Evolutionary conservation across 2,113 vertebrate species (phyloP).

Genomic region (Trachemys scripta): DNA sequence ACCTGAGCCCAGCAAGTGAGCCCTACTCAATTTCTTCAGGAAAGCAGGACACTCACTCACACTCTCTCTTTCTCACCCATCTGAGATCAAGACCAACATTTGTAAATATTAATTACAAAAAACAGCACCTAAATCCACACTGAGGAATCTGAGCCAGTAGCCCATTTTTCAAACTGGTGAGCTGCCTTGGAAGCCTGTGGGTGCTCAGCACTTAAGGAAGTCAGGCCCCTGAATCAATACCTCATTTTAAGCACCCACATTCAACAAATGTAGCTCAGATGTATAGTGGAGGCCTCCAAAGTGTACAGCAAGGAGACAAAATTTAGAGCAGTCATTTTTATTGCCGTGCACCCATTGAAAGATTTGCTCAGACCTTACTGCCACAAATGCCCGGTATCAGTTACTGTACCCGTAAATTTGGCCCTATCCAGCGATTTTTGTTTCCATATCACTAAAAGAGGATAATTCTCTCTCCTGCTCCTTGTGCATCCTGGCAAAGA

Average conservation of each 20-base stretch:
- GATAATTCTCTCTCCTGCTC: not conserved
- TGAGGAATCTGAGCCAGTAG: not conserved
- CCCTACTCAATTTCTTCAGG: not conserved
- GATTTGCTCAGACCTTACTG: constrained; percentile 19
- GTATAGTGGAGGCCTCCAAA: not conserved
- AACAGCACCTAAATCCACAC: not conserved
- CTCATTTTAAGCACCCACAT: not conserved
- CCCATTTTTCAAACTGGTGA: not conserved
- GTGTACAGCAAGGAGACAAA: not conserved
- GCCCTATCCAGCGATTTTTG: not conserved
- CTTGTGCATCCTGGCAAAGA: not conserved
- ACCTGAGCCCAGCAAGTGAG: not conserved
- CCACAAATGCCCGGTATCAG: not conserved
- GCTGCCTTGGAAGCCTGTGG: not conserved
- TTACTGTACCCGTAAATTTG: constrained; percentile 21
- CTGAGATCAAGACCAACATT: not conserved
- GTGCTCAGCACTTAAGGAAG: not conserved
- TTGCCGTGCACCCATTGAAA: not conserved
- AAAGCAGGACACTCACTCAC: not conserved
- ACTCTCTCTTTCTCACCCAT: not conserved
- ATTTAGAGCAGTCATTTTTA: not conserved
- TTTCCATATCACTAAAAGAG: not conserved
- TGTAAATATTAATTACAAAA: not conserved
- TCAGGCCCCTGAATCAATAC: not conserved
- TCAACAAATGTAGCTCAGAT: not conserved